Evolutionary conservation across 2,797 vertebrate genomes (phyloP).

Genomic region (Strix occidentalis): DNA sequence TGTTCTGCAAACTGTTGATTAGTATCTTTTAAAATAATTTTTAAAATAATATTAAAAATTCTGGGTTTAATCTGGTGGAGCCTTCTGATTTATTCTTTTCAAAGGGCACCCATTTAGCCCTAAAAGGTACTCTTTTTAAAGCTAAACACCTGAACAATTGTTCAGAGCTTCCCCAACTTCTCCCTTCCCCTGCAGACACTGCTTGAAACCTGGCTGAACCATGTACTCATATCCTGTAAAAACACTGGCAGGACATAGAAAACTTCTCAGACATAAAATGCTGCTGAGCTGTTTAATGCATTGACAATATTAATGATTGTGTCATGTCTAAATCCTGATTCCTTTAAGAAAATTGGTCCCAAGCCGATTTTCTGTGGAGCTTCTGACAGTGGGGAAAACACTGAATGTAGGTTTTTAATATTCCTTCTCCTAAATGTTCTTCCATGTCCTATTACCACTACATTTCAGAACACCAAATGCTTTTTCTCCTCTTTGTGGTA

Average conservation of each 20-base stretch:
- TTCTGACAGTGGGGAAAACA: slow-evolving; percentile 52
- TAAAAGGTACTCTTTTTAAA: neutral
- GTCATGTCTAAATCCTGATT: neutral
- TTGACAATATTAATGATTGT: neutral
- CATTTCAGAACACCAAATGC: neutral
- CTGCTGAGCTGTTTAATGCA: neutral
- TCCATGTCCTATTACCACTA: neutral
- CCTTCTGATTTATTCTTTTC: neutral
- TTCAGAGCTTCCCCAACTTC: neutral
- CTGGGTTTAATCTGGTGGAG: neutral
- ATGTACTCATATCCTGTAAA: neutral
- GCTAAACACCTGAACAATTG: neutral
- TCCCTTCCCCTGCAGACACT: neutral
- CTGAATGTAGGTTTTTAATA: slow-evolving; percentile 41
- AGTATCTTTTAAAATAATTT: neutral
- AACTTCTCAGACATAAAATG: neutral
- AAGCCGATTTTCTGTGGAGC: slow-evolving; percentile 69
- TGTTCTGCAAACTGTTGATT: neutral
- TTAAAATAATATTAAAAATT: neutral
- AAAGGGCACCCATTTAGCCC: neutral
- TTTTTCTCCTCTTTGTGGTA: neutral
- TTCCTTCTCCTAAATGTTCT: neutral
- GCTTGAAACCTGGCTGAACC: neutral
- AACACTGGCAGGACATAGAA: neutral
- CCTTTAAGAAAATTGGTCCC: slow-evolving; percentile 8